Evolutionary conservation across 2,888 invertebrate species (phyloP).

Genomic region (Eubasilissa splendida): DNA sequence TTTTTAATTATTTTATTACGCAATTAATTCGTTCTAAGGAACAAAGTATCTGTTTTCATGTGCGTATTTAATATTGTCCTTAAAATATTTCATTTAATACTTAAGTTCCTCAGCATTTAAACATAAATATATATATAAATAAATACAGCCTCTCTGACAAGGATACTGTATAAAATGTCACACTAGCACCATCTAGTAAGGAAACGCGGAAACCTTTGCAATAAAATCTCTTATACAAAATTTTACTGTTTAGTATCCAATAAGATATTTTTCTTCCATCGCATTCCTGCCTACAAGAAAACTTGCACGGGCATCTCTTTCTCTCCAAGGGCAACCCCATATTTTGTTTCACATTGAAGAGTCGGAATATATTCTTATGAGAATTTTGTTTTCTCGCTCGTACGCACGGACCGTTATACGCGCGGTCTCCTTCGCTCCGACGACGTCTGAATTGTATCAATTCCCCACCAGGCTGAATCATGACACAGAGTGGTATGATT

Average conservation of each 20-base stretch:
- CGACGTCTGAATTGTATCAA: constrained; percentile 23
- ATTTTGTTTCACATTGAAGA: constrained; percentile 48
- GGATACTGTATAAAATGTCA: constrained; percentile 30
- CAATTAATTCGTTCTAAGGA: too few species aligned
- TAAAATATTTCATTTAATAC: too few species aligned
- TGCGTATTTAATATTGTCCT: too few species aligned
- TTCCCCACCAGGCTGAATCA: constrained; percentile 1
- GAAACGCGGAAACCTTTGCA: constrained; percentile 49
- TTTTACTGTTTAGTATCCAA: constrained; percentile 57
- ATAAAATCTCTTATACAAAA: constrained; percentile 50
- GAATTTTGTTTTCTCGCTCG: constrained; percentile 39
- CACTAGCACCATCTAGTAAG: constrained; percentile 57
- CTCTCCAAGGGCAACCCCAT: constrained; percentile 19
- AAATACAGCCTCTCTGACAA: too few species aligned
- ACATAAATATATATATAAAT: background rate
- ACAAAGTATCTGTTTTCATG: too few species aligned
- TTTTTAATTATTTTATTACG: too few species aligned
- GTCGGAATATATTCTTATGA: constrained; percentile 42
- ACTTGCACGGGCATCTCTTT: constrained; percentile 41
- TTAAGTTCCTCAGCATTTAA: too few species aligned
- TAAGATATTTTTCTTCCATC: constrained; percentile 53
- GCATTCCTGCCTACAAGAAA: constrained; percentile 39
- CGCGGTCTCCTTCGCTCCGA: constrained; percentile 27
- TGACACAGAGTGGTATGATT: constrained; percentile 2
- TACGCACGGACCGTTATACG: background rate